phyloP scores from a whole-genome alignment of 2,888 invertebrate genomes.

The Geophilus truncorum region DNA sequence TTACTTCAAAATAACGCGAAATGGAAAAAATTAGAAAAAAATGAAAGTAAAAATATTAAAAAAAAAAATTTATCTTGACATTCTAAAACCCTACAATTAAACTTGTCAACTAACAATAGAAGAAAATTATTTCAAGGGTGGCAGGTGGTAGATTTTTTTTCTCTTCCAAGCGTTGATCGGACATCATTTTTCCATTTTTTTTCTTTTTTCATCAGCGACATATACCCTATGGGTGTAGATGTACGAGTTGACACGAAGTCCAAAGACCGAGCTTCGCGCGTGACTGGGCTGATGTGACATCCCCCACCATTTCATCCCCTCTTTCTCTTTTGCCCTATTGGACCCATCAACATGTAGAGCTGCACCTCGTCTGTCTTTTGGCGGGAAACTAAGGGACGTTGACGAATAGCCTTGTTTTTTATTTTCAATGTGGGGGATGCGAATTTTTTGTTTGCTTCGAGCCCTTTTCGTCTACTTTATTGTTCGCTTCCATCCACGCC shows the following conservation, averaged over 20 bases:
- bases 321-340: neutral
- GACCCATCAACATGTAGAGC: neutral
- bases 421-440: neutral
- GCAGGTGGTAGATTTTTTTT: neutral
- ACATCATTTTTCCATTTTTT: neutral
- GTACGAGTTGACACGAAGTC: neutral
- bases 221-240: neutral
- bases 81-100: no score
- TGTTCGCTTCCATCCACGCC: neutral
- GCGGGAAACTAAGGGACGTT: neutral
- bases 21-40: no score
- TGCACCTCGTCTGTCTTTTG: constrained; percentile 4
- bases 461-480: neutral
- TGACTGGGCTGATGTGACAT: neutral
- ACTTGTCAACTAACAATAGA: neutral
- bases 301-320: neutral
- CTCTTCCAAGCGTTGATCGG: neutral
- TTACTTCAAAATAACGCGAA: no score
- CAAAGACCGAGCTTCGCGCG: constrained; percentile 4
- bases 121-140: no score
- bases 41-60: no score
- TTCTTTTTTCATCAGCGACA: neutral
- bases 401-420: neutral
- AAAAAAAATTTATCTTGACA: no score
- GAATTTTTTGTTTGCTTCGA: neutral